Evolutionary conservation across 2,888 invertebrate genomes (phyloP).

Genomic region (Kryphioiulus occultus): DNA sequence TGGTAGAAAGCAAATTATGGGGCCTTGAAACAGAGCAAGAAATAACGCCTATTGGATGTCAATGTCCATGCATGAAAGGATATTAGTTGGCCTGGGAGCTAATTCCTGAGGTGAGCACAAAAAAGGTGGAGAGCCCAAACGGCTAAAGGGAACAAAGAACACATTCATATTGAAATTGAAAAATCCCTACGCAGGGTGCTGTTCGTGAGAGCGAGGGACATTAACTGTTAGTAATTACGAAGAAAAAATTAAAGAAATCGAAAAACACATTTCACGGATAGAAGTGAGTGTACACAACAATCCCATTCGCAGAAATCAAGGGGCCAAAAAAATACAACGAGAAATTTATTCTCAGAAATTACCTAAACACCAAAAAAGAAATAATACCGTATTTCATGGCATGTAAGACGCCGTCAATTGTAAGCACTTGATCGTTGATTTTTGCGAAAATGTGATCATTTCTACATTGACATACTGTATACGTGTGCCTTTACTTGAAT

Average conservation of each 20-base stretch:
- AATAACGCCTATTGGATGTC: slow-evolving; percentile 39
- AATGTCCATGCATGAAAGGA: slow-evolving; percentile 26
- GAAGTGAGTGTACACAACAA: no score
- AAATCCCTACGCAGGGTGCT: background rate
- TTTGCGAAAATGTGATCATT: no score
- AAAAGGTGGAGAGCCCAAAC: background rate
- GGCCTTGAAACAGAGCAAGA: slow-evolving; percentile 40
- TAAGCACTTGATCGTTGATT: no score
- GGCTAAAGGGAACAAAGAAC: background rate
- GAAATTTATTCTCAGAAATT: no score
- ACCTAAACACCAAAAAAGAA: no score
- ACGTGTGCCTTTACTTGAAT: no score
- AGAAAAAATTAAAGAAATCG: background rate
- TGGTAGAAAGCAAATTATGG: slow-evolving; percentile 39
- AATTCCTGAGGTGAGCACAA: background rate
- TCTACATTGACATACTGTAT: no score
- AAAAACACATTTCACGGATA: no score
- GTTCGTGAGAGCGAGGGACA: background rate
- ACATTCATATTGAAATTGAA: slow-evolving; percentile 18
- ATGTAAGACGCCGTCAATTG: no score
- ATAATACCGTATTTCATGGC: no score
- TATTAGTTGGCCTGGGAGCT: background rate
- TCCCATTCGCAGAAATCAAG: no score
- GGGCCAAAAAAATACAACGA: no score
- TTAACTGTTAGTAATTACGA: background rate